phyloP scores from a whole-genome alignment of 2,113 vertebrate genomes.

The Cricetomys ansorgei region DNA sequence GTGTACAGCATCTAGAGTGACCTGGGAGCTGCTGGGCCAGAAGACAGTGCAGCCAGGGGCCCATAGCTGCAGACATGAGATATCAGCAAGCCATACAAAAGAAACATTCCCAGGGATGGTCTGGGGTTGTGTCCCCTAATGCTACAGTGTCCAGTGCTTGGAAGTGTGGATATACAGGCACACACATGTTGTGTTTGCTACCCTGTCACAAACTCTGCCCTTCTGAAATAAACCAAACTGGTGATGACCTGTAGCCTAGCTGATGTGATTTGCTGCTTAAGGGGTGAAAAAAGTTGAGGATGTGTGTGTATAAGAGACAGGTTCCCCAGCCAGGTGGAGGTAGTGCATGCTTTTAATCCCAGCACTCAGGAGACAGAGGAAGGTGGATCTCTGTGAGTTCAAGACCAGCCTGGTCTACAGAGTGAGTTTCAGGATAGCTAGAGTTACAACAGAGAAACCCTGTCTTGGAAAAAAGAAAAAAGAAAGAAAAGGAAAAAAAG shows the following conservation, averaged over 20 bases:
- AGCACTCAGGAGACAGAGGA: no score
- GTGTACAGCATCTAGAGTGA: slow-evolving; percentile 22
- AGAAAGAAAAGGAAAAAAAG: no score
- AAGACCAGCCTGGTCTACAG: no score
- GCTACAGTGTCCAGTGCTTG: neutral
- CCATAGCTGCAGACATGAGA: neutral
- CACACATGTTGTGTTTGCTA: neutral
- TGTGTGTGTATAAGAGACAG: neutral
- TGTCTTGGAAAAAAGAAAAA: no score
- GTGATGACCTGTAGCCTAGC: neutral
- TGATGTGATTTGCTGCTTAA: neutral
- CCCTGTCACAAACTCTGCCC: slow-evolving; percentile 21
- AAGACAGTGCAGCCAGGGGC: neutral
- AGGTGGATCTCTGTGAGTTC: no score
- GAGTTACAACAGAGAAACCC: no score
- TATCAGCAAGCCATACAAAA: neutral
- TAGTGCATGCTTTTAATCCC: no score
- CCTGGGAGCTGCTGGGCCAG: neutral
- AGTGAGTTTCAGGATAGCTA: no score
- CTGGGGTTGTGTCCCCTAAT: neutral
- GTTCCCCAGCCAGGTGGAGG: no score
- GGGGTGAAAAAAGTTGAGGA: neutral
- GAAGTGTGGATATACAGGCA: neutral
- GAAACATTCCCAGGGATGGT: neutral
- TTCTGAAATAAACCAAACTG: slow-evolving; percentile 65